Conservation (phyloP, 2,797 vertebrate species). For the Epinephelus coioides region DNA sequence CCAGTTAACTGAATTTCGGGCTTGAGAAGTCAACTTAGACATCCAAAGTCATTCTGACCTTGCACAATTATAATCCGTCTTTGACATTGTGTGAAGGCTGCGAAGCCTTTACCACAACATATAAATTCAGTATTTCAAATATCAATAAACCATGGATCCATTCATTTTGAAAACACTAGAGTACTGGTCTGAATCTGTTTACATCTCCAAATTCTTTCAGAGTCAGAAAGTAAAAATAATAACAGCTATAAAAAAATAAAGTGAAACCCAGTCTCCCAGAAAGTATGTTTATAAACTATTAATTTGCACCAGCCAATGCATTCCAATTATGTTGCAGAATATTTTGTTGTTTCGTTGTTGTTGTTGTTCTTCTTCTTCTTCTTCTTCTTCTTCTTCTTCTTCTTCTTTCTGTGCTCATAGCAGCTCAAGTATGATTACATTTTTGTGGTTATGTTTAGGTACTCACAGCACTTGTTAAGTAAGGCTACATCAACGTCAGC, state of each 20-base stretch:
- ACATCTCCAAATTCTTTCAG: not conserved
- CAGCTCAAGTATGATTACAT: not conserved
- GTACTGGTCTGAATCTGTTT: not conserved
- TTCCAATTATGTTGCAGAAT: not conserved
- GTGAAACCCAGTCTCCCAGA: not conserved
- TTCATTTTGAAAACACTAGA: not conserved
- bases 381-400: no score
- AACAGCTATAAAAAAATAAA: not conserved
- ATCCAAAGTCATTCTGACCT: constrained; percentile 65
- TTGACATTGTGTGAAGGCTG: constrained; percentile 37
- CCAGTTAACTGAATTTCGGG: constrained; percentile 59
- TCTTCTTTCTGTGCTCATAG: not conserved
- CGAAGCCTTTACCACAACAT: not conserved
- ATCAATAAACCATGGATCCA: not conserved
- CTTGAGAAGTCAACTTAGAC: constrained; percentile 47
- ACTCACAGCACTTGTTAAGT: not conserved
- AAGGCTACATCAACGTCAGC: no score
- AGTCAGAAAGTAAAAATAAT: not conserved
- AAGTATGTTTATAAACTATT: not conserved
- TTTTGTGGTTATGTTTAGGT: not conserved
- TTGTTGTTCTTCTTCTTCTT: no score
- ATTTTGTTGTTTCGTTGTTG: no score
- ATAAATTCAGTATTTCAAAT: not conserved
- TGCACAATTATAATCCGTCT: constrained; percentile 33
- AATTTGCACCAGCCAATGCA: not conserved